These are phyloP conservation scores for Onychomys torridus DNA, from an alignment of 2,797 vertebrate species.

Conservation along the genomic window DNA sequence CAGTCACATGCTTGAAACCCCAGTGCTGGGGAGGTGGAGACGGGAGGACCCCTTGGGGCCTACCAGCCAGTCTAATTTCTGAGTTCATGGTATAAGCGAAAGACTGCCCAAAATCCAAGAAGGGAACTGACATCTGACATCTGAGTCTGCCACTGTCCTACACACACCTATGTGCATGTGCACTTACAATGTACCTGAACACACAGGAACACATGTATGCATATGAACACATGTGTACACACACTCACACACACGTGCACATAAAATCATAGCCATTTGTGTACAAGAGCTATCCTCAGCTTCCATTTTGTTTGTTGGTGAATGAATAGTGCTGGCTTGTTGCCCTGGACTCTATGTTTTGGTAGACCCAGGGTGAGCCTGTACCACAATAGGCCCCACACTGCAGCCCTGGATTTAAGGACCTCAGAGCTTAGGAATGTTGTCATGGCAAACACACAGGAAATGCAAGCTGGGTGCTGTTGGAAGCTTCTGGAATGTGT, in stretches of 20 bases:
- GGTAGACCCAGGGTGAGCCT: background rate
- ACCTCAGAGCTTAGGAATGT: background rate
- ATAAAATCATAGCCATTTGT: background rate
- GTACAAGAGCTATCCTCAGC: background rate
- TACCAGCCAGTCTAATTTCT: background rate
- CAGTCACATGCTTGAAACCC: background rate
- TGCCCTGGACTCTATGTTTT: rapidly evolving
- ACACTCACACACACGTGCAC: background rate
- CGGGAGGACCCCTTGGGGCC: background rate
- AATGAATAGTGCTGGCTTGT: rapidly evolving
- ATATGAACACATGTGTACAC: background rate
- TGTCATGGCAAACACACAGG: background rate
- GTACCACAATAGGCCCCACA: rapidly evolving
- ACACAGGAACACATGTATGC: background rate
- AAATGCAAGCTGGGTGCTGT: background rate
- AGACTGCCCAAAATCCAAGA: background rate
- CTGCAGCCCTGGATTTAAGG: background rate
- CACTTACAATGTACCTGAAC: background rate
- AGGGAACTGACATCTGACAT: background rate
- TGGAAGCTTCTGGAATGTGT: background rate
- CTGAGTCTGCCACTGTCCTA: background rate
- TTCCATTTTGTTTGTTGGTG: background rate
- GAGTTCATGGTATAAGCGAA: background rate
- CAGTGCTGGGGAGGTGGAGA: background rate
- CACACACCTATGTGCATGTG: background rate